These are phyloP conservation scores for Anguilla japonica DNA, from an alignment of 2,113 vertebrate genomes.

Conservation along the genomic window DNA sequence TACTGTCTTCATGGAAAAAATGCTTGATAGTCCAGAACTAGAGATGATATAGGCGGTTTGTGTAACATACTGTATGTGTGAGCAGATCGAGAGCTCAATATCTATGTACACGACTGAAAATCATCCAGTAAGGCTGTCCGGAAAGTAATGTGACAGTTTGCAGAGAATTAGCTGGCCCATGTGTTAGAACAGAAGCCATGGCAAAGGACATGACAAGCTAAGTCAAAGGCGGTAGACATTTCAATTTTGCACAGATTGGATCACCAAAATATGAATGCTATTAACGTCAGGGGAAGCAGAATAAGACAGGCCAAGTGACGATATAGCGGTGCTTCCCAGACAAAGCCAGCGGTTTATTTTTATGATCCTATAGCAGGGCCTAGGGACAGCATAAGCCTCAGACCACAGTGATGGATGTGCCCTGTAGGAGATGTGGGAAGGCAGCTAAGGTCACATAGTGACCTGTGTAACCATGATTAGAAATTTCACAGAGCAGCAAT, in stretches of 20 bases:
- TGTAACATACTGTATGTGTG: not conserved
- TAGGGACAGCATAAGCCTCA: slow-evolving; percentile 44
- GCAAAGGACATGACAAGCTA: not conserved
- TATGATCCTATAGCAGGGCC: slow-evolving; percentile 23
- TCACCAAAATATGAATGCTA: slow-evolving; percentile 34
- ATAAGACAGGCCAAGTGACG: slow-evolving; percentile 24
- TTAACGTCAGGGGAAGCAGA: slow-evolving; percentile 22
- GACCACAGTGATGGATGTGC: slow-evolving; percentile 35
- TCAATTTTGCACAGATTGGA: slow-evolving; percentile 25
- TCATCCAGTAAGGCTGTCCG: not conserved
- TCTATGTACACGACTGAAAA: not conserved
- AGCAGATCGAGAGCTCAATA: not conserved
- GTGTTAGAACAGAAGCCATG: not conserved
- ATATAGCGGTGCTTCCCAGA: slow-evolving; percentile 27
- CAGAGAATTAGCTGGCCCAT: slow-evolving; percentile 1
- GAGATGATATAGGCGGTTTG: not conserved
- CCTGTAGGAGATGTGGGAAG: slow-evolving; percentile 54
- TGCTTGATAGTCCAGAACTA: not conserved
- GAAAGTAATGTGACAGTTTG: not conserved
- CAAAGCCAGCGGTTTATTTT: slow-evolving; percentile 21
- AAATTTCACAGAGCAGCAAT: slow-evolving; percentile 11
- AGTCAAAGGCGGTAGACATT: not conserved
- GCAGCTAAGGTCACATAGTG: slow-evolving; percentile 53
- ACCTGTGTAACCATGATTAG: slow-evolving; percentile 46
- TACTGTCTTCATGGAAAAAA: not conserved